Conservation (phyloP, 2,113 vertebrate genomes). For the Zootoca vivipara region DNA sequence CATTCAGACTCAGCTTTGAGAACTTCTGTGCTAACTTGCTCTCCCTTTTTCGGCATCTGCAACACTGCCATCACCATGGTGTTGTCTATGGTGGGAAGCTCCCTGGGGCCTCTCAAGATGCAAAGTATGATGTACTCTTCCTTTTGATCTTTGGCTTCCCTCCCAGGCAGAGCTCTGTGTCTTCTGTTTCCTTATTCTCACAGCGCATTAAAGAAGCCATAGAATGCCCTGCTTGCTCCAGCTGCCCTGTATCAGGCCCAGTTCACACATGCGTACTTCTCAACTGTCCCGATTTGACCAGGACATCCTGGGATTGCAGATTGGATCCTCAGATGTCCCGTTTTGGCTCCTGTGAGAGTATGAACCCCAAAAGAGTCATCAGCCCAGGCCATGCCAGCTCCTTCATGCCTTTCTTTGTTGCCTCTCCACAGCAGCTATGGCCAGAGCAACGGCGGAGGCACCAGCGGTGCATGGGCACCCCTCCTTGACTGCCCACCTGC, state of each 20-base stretch:
- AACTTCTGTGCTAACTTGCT: slow-evolving; percentile 32
- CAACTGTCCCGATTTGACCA: too few species aligned
- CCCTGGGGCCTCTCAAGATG: neutral
- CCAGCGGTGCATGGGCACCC: too few species aligned
- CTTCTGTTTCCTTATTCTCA: neutral
- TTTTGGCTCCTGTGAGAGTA: too few species aligned
- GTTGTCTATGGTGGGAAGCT: neutral
- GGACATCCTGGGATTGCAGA: too few species aligned
- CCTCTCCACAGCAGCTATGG: too few species aligned
- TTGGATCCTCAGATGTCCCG: too few species aligned
- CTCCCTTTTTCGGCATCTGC: slow-evolving; percentile 40
- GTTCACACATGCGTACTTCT: neutral
- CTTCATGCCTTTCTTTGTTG: too few species aligned
- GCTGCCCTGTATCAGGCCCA: neutral
- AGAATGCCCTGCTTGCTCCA: neutral
- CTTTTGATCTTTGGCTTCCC: neutral
- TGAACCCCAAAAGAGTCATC: too few species aligned
- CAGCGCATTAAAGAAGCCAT: neutral
- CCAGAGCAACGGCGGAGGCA: too few species aligned
- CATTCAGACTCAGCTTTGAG: slow-evolving; percentile 46
- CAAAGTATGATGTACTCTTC: neutral
- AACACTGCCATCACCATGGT: slow-evolving; percentile 53
- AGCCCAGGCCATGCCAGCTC: too few species aligned
- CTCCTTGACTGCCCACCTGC: too few species aligned
- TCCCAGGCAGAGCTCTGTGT: neutral